phyloP scores from a whole-genome alignment of 2,113 vertebrate species.

The Callipepla californica region DNA sequence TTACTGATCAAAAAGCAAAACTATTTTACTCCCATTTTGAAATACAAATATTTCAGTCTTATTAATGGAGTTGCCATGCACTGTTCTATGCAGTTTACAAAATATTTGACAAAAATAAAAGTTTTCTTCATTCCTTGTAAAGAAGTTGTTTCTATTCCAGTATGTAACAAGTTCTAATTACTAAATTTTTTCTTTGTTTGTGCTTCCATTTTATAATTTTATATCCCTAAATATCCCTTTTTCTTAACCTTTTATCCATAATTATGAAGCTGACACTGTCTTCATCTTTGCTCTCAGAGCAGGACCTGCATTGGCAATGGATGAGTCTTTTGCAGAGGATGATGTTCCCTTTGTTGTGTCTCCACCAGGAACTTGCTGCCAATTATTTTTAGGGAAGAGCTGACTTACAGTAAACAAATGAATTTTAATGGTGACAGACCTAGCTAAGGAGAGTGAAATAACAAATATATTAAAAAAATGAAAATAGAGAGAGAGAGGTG shows the following conservation, averaged over 20 bases:
- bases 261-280: background rate
- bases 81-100: background rate
- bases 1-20: background rate
- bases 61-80: background rate
- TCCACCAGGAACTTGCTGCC: background rate
- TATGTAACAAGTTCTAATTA: background rate
- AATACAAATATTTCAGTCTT: background rate
- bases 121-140: background rate
- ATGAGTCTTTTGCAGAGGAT: background rate
- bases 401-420: conserved; percentile 20
- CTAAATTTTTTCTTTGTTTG: background rate
- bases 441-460: background rate
- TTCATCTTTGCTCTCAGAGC: background rate
- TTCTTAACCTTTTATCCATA: background rate
- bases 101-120: background rate
- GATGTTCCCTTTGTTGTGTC: background rate
- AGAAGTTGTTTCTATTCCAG: background rate
- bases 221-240: background rate
- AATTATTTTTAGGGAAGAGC: conserved; percentile 56
- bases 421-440: conserved; percentile 36
- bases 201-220: background rate
- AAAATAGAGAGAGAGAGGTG: background rate
- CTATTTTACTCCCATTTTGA: background rate
- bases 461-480: background rate
- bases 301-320: background rate